Conservation (phyloP, 2,113 vertebrate genomes). For the Phaetusa simplex region DNA sequence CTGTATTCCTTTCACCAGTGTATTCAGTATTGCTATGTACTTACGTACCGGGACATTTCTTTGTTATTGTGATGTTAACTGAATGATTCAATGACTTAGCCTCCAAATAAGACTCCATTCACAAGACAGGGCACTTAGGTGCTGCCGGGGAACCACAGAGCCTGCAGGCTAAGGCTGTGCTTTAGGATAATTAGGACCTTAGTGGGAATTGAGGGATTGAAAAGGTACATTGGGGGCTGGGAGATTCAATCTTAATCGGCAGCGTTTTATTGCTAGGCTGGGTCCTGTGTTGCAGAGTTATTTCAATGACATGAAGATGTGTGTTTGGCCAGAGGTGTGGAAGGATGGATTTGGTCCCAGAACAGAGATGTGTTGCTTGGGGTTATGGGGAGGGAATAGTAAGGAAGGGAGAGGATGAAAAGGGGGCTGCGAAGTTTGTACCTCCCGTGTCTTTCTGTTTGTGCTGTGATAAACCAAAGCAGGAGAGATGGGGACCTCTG, state of each 20-base stretch:
- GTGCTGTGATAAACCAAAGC: not conserved
- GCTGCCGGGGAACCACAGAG: not conserved
- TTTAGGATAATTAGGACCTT: not conserved
- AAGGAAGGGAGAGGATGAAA: not conserved
- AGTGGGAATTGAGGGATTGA: not conserved
- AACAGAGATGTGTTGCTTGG: not conserved
- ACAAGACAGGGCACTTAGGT: not conserved
- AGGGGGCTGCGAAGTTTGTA: not conserved
- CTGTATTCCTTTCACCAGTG: not conserved
- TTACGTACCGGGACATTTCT: not conserved
- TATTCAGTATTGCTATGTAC: accelerated
- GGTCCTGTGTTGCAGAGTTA: not conserved
- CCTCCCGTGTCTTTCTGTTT: not conserved
- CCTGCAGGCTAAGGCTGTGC: not conserved
- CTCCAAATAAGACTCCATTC: not conserved
- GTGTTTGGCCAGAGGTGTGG: not conserved
- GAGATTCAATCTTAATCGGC: no score
- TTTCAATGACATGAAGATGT: accelerated
- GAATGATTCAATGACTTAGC: not conserved
- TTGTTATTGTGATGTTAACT: accelerated
- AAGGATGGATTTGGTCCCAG: not conserved
- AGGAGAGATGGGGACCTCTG: not conserved
- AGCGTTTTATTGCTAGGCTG: not conserved
- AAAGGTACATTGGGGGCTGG: not conserved
- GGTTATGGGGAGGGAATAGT: no score